Evolutionary conservation across 2,797 vertebrate species (phyloP).

Genomic region (Lagodon rhomboides): DNA sequence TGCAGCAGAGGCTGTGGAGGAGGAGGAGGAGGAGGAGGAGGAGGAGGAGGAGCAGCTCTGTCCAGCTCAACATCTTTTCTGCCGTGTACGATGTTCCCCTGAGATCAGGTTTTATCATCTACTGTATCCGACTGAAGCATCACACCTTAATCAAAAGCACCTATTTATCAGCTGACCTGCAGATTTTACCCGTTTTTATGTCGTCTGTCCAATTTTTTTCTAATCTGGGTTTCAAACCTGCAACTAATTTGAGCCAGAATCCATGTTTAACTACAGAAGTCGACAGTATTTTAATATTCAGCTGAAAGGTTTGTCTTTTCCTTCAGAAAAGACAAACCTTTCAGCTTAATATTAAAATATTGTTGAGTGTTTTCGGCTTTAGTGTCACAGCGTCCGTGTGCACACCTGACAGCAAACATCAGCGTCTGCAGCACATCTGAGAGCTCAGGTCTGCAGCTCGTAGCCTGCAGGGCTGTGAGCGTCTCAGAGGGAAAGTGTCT

Average conservation of each 20-base stretch:
- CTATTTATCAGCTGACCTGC: not conserved
- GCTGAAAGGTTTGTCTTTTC: too few relatives aligned
- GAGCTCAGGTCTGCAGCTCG: conserved; percentile 7
- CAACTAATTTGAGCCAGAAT: too few relatives aligned
- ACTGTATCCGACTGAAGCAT: not conserved
- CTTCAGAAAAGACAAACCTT: too few relatives aligned
- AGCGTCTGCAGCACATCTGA: not conserved
- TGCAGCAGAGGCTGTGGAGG: conserved; percentile 1
- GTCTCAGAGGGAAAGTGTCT: not conserved
- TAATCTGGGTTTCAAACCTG: not conserved
- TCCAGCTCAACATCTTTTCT: not conserved
- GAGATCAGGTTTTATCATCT: not conserved
- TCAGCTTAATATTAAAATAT: too few relatives aligned
- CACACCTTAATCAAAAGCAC: not conserved
- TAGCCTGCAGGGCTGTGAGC: not conserved
- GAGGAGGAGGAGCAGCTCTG: too few relatives aligned
- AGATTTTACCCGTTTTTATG: not conserved
- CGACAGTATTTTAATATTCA: too few relatives aligned
- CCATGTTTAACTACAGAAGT: not conserved
- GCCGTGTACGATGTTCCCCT: not conserved
- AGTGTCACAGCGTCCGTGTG: not conserved
- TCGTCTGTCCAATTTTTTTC: not conserved
- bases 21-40: not conserved
- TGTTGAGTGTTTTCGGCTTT: too few relatives aligned
- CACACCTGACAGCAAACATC: not conserved